Conservation (phyloP, 2,888 invertebrate species). For the Drosophila melanosoma region DNA sequence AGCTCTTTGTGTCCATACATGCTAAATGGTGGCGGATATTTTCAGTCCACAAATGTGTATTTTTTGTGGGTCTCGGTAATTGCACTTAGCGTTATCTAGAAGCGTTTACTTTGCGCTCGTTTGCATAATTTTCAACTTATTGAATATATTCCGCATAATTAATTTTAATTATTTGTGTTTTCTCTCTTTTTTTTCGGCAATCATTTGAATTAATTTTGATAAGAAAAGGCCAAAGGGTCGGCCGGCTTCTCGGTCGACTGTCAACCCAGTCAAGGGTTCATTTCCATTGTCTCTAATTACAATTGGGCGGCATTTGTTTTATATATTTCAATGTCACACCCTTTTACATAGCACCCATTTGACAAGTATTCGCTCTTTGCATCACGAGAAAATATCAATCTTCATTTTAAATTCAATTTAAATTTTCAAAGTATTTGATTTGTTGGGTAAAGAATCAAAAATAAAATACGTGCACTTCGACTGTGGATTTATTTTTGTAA, state of each 20-base stretch:
- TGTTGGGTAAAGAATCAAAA: slow-evolving; percentile 25
- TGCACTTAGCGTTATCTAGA: slow-evolving; percentile 73
- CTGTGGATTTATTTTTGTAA: slow-evolving; percentile 6
- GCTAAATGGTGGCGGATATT: slow-evolving; percentile 67
- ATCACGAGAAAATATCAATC: slow-evolving; percentile 74
- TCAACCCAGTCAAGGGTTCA: slow-evolving; percentile 44
- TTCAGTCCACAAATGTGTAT: slow-evolving; percentile 58
- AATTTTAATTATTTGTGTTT: slow-evolving; percentile 77
- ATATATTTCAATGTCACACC: slow-evolving; percentile 52
- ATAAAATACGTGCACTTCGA: slow-evolving; percentile 11
- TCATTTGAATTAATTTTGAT: slow-evolving; percentile 72
- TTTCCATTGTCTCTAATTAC: slow-evolving; percentile 75
- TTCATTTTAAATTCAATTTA: slow-evolving; percentile 80
- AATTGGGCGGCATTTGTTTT: slow-evolving; percentile 71
- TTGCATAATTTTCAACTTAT: slow-evolving; percentile 80
- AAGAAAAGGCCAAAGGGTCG: slow-evolving; percentile 68
- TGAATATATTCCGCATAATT: slow-evolving; percentile 80
- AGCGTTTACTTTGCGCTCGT: slow-evolving; percentile 75
- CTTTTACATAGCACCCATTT: slow-evolving; percentile 17
- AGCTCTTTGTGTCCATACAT: slow-evolving; percentile 58
- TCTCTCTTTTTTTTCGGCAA: slow-evolving; percentile 24
- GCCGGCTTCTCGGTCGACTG: background rate
- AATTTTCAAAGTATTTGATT: slow-evolving; percentile 45
- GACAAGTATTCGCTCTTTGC: slow-evolving; percentile 35
- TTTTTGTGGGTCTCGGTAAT: slow-evolving; percentile 46